Conservation (phyloP, 2,888 invertebrate species). For the Leptogaster cylindrica region DNA sequence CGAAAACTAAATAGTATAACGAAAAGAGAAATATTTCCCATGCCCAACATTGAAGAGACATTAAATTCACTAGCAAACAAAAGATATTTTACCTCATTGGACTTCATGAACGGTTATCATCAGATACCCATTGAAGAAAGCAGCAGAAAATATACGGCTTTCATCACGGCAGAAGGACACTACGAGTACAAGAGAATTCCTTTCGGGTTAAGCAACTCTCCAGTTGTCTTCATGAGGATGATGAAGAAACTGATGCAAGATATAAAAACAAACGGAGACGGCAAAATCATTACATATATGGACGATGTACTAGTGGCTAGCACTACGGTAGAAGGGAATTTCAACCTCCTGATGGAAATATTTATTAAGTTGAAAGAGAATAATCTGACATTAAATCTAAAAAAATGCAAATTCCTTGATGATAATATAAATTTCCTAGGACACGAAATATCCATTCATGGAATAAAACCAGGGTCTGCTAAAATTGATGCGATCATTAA, state of each 20-base stretch:
- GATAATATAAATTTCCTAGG: slow-evolving; percentile 1
- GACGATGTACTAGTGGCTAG: slow-evolving; percentile 14
- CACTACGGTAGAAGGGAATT: neutral
- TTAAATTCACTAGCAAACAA: neutral
- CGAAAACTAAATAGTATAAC: slow-evolving; percentile 51
- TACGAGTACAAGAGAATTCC: slow-evolving; percentile 51
- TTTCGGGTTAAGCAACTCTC: slow-evolving; percentile 51
- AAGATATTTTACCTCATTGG: slow-evolving; percentile 34
- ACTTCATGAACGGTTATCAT: slow-evolving; percentile 40
- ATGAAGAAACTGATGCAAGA: slow-evolving; percentile 14
- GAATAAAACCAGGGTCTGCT: neutral
- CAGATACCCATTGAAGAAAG: slow-evolving; percentile 27
- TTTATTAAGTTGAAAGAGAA: neutral
- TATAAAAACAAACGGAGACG: neutral
- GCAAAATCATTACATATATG: slow-evolving; percentile 1
- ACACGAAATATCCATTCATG: neutral
- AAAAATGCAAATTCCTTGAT: slow-evolving; percentile 1
- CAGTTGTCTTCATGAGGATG: slow-evolving; percentile 47
- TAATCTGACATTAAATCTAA: neutral
- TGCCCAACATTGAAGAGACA: slow-evolving; percentile 51
- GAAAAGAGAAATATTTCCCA: slow-evolving; percentile 47
- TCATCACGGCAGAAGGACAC: slow-evolving; percentile 52
- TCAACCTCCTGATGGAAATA: neutral
- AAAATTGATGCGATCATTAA: neutral
- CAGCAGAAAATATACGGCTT: slow-evolving; percentile 48